Conservation (phyloP, 2,888 invertebrate genomes). For the Aleiodes alternator region DNA sequence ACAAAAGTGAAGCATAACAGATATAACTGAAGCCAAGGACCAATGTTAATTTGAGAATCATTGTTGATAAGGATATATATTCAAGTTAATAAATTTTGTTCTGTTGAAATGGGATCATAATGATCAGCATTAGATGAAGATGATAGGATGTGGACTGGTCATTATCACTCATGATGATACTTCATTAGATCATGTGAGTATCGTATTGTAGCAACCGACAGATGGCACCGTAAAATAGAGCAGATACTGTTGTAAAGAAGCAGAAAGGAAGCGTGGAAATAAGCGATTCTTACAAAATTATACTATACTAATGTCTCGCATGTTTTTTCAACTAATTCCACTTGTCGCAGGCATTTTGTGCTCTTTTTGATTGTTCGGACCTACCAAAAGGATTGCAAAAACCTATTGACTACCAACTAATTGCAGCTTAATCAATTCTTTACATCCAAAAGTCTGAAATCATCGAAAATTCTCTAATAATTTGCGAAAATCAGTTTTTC, state of each 20-base stretch:
- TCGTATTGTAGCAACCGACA: slow-evolving; percentile 58
- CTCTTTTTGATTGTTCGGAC: no score
- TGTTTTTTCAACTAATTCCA: background rate
- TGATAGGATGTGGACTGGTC: background rate
- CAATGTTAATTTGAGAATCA: no score
- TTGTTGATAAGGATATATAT: no score
- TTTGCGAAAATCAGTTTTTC: no score
- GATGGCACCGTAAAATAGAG: slow-evolving; percentile 69
- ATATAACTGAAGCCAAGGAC: background rate
- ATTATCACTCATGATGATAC: background rate
- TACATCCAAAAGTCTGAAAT: no score
- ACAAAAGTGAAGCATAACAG: background rate
- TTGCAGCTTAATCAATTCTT: background rate
- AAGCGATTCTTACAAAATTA: slow-evolving; percentile 63
- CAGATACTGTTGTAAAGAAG: slow-evolving; percentile 53
- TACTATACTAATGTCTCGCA: slow-evolving; percentile 60
- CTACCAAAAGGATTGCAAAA: no score
- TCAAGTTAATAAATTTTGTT: no score
- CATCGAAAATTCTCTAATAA: no score
- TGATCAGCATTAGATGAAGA: no score
- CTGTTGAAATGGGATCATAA: no score
- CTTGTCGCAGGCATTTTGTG: background rate
- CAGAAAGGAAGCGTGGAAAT: slow-evolving; percentile 56
- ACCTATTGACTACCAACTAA: no score
- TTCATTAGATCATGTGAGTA: slow-evolving; percentile 12